Conservation (phyloP, 2,797 vertebrate genomes). For the Spea hammondii region DNA sequence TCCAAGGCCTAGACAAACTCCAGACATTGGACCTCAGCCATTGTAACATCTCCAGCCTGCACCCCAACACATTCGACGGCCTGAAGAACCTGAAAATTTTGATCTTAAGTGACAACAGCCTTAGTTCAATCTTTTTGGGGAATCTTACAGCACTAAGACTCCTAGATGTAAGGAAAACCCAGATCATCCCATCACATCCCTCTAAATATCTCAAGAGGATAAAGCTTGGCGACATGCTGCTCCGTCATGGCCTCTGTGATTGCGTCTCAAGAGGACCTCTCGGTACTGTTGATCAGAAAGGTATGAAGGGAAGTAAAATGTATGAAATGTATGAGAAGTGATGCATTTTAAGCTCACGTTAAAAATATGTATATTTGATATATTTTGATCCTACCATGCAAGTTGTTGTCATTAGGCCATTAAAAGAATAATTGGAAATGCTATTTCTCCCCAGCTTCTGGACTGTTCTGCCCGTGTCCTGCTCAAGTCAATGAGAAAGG, state of each 20-base stretch:
- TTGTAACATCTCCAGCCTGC: slow-evolving; percentile 60
- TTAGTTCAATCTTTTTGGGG: slow-evolving; percentile 49
- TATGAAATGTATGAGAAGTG: too few species aligned
- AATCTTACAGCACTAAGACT: slow-evolving; percentile 52
- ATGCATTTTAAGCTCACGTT: too few species aligned
- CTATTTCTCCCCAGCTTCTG: slow-evolving; percentile 13
- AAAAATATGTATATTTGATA: too few species aligned
- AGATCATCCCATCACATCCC: slow-evolving; percentile 6
- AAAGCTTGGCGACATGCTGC: slow-evolving; percentile 17
- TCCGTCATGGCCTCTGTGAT: slow-evolving; percentile 54
- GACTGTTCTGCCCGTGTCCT: slow-evolving; percentile 26
- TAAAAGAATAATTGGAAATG: background rate
- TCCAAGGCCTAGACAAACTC: slow-evolving; percentile 63
- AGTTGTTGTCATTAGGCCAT: too few species aligned
- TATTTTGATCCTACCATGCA: too few species aligned
- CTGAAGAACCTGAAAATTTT: slow-evolving; percentile 61
- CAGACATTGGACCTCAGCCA: slow-evolving; percentile 65
- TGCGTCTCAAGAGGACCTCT: background rate
- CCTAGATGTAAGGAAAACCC: slow-evolving; percentile 60
- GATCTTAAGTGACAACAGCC: slow-evolving; percentile 62
- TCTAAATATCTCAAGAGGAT: slow-evolving; percentile 50
- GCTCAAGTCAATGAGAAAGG: background rate
- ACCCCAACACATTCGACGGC: slow-evolving; percentile 55
- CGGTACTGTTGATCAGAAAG: background rate
- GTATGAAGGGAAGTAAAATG: background rate